phyloP scores from a whole-genome alignment of 2,113 vertebrate species.

The Tragelaphus buxtoni region DNA sequence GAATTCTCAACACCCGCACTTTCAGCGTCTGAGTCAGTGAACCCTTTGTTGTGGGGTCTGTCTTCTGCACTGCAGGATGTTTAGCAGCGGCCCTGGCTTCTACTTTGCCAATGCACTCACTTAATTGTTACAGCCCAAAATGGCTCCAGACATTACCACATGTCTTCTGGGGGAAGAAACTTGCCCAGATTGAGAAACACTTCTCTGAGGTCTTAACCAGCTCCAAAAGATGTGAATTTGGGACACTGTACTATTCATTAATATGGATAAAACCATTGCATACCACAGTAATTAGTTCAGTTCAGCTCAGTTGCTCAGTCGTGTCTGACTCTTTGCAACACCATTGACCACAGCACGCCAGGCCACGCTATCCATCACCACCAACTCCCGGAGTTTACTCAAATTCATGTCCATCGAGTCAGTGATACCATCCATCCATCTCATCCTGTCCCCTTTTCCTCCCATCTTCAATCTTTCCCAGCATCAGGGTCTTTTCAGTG shows the following conservation, averaged over 20 bases:
- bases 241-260: not conserved
- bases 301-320: not conserved
- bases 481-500: not conserved
- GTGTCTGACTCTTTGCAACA: fast-evolving
- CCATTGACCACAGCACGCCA: not conserved
- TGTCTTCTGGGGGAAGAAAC: not conserved
- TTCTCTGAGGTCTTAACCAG: not conserved
- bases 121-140: not conserved
- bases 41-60: not conserved
- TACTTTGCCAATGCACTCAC: not conserved
- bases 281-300: not conserved
- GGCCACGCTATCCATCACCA: not conserved
- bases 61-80: not conserved
- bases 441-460: not conserved
- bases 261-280: not conserved
- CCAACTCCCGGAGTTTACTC: not conserved
- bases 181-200: not conserved
- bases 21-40: not conserved
- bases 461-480: not conserved
- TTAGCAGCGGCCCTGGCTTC: not conserved
- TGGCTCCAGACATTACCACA: not conserved
- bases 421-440: not conserved
- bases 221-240: not conserved
- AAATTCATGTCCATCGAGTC: not conserved
- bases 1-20: not conserved